Base-by-base conservation (phyloP, 2,113 vertebrate genomes). In the Oryzias melastigma region DNA sequence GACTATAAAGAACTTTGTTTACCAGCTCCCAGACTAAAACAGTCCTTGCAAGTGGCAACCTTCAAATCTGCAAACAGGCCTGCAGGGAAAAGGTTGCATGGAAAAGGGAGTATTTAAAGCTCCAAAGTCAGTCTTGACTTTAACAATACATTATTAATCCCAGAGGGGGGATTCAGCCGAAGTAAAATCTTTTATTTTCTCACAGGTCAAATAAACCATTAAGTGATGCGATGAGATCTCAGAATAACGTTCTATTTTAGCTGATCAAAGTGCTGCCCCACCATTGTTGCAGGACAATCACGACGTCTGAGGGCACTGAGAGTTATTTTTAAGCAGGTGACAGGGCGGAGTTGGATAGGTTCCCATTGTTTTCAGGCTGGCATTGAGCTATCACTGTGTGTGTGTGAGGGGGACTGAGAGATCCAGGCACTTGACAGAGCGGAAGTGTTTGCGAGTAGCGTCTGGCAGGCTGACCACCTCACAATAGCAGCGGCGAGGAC, bases 401-500 rank as follows among this genome's bases (percentile, higher is more conserved):
- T 47, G 60, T 56, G 63, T 25, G 49, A 47, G 25, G 20, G 65
- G 41, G 16, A 20, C 25, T 55, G 7, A 51, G 54, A 63, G 40
- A 75, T 51, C 29, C 62, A 72, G 68, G 70, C 60, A 70, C 71
- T 88, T 84, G 83, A 88, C 65, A 79, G 68, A 87, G 61, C 67
- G 89, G 90, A 88, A 86, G 78, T 83, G 79, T 84, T 82, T 76
- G 68, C 66, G 75, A 76, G 73, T 74, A 82, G 72, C 62, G 80
- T 89, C 88, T 87, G 81, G 79, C 71, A 68, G 73, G 78, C 82
- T 74, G 58, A 79, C 22, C 47, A 48, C 62, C 55, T 63, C 60
- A 91, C 87, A 90, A 90, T 89, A 89, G 86, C 80, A 66, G 58
- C 72, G 68, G 74, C 77, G 81, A 82, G 78, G 85, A 88, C 87